These are phyloP conservation scores for Aleiodes sp. DNA, from an alignment of 1,140 invertebrate genomes.

Conservation along the genomic window DNA sequence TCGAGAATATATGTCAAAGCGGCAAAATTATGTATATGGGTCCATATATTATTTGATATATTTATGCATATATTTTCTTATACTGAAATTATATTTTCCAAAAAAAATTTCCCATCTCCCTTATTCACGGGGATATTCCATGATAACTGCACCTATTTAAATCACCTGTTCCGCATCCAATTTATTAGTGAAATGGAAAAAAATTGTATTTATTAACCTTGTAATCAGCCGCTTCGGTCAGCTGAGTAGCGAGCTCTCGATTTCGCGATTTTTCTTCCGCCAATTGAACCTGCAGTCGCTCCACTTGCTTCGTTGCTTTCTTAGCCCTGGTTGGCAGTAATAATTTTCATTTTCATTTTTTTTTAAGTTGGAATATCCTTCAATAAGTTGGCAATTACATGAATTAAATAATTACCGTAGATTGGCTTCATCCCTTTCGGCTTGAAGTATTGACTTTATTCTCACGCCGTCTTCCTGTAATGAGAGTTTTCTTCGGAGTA, in stretches of 20 bases:
- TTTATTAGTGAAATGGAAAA: too few species aligned
- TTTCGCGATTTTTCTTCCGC: constrained; percentile 76
- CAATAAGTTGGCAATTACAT: neutral
- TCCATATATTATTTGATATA: too few species aligned
- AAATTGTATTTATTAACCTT: constrained; percentile 68
- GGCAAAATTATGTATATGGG: too few species aligned
- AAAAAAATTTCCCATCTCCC: too few species aligned
- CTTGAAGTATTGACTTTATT: constrained; percentile 72
- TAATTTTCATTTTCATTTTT: too few species aligned
- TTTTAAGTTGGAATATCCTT: neutral
- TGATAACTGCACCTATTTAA: too few species aligned
- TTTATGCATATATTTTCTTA: too few species aligned
- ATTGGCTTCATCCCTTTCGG: constrained; percentile 81
- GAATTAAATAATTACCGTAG: constrained; percentile 61
- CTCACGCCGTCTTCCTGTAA: constrained; percentile 81
- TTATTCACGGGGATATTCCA: too few species aligned
- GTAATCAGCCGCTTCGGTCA: constrained; percentile 83
- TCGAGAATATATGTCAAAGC: too few species aligned
- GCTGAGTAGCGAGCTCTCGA: constrained; percentile 79
- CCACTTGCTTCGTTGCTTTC: constrained; percentile 80
- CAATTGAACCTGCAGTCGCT: constrained; percentile 77
- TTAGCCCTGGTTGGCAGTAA: constrained; percentile 66
- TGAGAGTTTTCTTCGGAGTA: constrained; percentile 84
- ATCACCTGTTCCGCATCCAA: too few species aligned
- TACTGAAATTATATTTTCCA: too few species aligned